phyloP scores from a whole-genome alignment of 1,140 invertebrate species.

The Mactra quadrangularis region DNA sequence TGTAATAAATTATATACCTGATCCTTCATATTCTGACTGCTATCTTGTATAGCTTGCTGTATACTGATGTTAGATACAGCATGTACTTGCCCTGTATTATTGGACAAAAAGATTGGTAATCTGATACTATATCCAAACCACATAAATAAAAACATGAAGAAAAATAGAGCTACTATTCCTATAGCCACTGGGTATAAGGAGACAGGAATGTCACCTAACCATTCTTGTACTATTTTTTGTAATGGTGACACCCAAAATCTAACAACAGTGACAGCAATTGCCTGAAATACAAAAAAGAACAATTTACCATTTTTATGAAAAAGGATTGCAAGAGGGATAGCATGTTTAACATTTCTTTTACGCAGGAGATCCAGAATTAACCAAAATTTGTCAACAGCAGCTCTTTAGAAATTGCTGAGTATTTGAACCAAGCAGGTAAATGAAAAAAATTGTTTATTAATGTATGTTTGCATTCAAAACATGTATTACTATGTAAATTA shows the following conservation, averaged over 20 bases:
- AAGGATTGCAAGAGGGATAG: too few species aligned
- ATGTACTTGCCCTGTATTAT: slow-evolving; percentile 63
- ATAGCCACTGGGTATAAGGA: slow-evolving; percentile 71
- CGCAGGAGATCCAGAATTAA: too few species aligned
- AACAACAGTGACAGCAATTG: slow-evolving; percentile 72
- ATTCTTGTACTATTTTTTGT: slow-evolving; percentile 67
- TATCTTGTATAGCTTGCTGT: slow-evolving; percentile 59
- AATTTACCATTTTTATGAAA: too few species aligned
- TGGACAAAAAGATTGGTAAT: slow-evolving; percentile 72
- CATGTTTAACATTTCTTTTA: too few species aligned
- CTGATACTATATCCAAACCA: slow-evolving; percentile 72
- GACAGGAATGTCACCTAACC: slow-evolving; percentile 72
- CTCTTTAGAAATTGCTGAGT: too few species aligned
- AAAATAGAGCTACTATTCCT: slow-evolving; percentile 57
- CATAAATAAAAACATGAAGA: slow-evolving; percentile 73
- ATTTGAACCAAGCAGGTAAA: too few species aligned
- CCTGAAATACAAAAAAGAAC: too few species aligned
- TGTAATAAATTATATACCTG: too few species aligned
- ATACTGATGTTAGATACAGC: slow-evolving; percentile 32
- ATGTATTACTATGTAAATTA: too few species aligned
- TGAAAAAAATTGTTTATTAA: too few species aligned
- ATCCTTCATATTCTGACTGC: slow-evolving; percentile 43
- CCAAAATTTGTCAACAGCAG: too few species aligned
- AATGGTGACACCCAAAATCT: slow-evolving; percentile 72
- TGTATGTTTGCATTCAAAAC: too few species aligned